Evolutionary conservation across 2,888 invertebrate genomes (phyloP), one percentile per base, ranked within the genome.

Genomic region (Drosophila helvetica): DNA sequence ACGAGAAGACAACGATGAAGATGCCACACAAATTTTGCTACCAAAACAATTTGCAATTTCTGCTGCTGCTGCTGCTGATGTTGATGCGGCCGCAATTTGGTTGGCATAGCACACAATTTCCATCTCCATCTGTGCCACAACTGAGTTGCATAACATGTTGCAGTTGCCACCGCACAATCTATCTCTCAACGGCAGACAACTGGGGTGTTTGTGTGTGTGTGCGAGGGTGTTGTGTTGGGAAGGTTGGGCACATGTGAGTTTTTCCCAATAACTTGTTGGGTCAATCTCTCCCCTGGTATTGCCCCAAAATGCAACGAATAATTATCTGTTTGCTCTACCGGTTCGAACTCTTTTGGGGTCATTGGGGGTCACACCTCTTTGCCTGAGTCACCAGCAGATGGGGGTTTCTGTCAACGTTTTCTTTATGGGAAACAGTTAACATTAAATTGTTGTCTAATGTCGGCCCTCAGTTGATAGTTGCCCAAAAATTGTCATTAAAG

Each of bases 11-110:
- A 45, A 54, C 45, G 57, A n/a, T 38, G 38, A 73, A 64, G 70
- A 55, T 64, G 73, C 70, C 59, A 66, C 48, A 67, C 74, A 73
- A 67, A 65, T 57, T 75, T 80, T 79, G 88, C 71, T 71, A 77
- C 74, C 68, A 78, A 79, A 66, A 84, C 79, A 86, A 83, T 88
- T 86, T 88, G 86, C 85, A 74, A 86, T 88, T 83, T 84, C 86
- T 88, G 86, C 72, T 81, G 67, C 33, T 48, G 47, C 30, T 74
- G 74, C 70, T 30, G 30, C 10, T 10, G 9, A 3, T 79, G 80
- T 57, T 82, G 70, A 51, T 55, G 62, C 60, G 38, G 68, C 53
- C 58, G 75, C 74, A 74, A 75, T 74, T 74, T 48, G 50, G 68
- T 60, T 79, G 72, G 56, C 70, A 48, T 77, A 58, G 75, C 77